These are phyloP conservation scores for Parapristionchus giblindavisi DNA, from an alignment of 2,888 invertebrate genomes.

Conservation along the genomic window DNA sequence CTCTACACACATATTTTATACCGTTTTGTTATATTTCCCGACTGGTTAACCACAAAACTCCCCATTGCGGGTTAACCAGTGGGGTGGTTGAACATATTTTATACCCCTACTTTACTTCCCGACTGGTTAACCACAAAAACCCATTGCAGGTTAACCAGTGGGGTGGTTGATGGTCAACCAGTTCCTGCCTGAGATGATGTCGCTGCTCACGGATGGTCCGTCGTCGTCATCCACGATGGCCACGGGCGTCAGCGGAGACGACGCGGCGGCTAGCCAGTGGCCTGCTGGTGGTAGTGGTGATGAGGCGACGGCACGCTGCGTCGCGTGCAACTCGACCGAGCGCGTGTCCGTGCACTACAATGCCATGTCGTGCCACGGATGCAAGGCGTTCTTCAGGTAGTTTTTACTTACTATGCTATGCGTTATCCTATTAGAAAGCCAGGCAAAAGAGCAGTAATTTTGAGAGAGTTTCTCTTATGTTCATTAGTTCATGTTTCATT, in stretches of 20 bases:
- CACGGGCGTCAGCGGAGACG: neutral
- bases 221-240: neutral
- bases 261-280: neutral
- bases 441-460: too few relatives aligned
- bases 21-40: neutral
- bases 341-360: conserved; percentile 60
- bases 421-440: too few relatives aligned
- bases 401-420: too few relatives aligned
- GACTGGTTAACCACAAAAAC: too few relatives aligned
- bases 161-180: neutral
- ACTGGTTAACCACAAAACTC: neutral
- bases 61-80: too few relatives aligned
- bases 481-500: too few relatives aligned
- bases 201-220: neutral
- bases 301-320: conserved; percentile 52
- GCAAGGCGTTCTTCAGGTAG: conserved; percentile 58
- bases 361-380: conserved; percentile 60
- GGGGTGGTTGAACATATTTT: neutral
- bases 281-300: too few relatives aligned
- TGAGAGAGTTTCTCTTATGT: too few relatives aligned
- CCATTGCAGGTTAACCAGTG: neutral
- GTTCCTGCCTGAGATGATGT: neutral
- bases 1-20: neutral
- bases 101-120: neutral
- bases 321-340: conserved; percentile 55